Conservation (phyloP, 2,888 invertebrate species). For the Carpatolechia fugitivella region DNA sequence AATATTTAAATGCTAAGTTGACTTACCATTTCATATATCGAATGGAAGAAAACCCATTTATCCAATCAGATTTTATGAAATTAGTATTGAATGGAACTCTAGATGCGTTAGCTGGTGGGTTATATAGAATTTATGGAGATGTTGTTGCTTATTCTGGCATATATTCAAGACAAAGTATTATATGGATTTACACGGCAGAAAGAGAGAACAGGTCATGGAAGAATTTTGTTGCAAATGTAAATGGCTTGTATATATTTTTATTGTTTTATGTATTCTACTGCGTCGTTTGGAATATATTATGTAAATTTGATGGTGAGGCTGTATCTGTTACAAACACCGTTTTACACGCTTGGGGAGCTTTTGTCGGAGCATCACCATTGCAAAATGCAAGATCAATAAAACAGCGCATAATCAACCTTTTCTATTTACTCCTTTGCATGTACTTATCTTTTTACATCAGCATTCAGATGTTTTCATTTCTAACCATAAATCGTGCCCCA, state of each 20-base stretch:
- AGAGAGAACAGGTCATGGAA: constrained; percentile 49
- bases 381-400: constrained; percentile 45
- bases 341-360: constrained; percentile 51
- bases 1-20: constrained; percentile 49
- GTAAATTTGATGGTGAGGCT: constrained; percentile 36
- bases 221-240: constrained; percentile 41
- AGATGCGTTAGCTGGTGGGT: constrained; percentile 56
- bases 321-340: constrained; percentile 39
- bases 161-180: constrained; percentile 45
- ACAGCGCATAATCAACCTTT: constrained; percentile 50
- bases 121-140: constrained; percentile 54
- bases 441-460: constrained; percentile 52
- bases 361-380: constrained; percentile 48
- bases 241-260: constrained; percentile 50
- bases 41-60: constrained; percentile 36
- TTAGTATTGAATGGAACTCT: constrained; percentile 52
- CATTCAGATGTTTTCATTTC: constrained; percentile 54
- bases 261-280: constrained; percentile 50
- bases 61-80: constrained; percentile 34
- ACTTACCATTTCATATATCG: constrained; percentile 41
- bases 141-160: constrained; percentile 55
- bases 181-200: constrained; percentile 53
- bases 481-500: constrained; percentile 54
- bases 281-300: constrained; percentile 42
- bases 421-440: constrained; percentile 49